phyloP scores from a whole-genome alignment of 2,888 invertebrate species.

The Patella pellucida region DNA sequence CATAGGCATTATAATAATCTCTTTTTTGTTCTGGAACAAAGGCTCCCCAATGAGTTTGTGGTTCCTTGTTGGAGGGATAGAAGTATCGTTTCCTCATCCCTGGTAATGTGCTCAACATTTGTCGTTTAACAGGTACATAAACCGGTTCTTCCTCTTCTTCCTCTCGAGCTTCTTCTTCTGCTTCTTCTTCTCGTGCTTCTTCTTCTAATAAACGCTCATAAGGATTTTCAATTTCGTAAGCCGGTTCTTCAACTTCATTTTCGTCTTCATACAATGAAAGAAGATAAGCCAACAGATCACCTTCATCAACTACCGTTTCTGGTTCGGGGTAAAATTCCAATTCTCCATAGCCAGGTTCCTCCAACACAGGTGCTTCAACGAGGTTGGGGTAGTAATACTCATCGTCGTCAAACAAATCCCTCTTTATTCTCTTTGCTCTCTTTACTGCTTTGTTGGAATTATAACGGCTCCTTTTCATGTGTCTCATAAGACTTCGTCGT shows the following conservation, averaged over 20 bases:
- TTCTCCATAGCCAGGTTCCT: not conserved
- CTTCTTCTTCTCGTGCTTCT: constrained; percentile 10
- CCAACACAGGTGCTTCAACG: not conserved
- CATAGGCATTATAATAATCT: constrained; percentile 15
- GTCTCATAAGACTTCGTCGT: not conserved
- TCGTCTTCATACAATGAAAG: not conserved
- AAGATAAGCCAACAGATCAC: not conserved
- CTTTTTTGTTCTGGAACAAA: constrained; percentile 38
- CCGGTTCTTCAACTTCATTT: not conserved
- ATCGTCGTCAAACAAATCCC: constrained; percentile 36
- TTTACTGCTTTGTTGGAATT: constrained; percentile 18
- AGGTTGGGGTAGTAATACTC: constrained; percentile 19
- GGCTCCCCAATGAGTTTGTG: constrained; percentile 41
- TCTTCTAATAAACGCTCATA: not conserved
- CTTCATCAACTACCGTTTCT: not conserved
- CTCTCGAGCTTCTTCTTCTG: constrained; percentile 17
- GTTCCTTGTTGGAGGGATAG: constrained; percentile 39
- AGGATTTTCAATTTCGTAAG: not conserved
- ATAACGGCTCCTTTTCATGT: not conserved
- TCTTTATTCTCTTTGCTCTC: constrained; percentile 35
- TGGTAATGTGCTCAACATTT: constrained; percentile 34
- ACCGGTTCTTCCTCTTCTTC: constrained; percentile 19
- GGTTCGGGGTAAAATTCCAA: not conserved
- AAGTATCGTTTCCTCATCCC: constrained; percentile 36
- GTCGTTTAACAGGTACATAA: constrained; percentile 28